A percentile compares a stretch with the other conserved stretches of the same genome.
Evolutionary conservation across 2,888 invertebrate genomes (phyloP).

Genomic region (Clanis bilineata): DNA sequence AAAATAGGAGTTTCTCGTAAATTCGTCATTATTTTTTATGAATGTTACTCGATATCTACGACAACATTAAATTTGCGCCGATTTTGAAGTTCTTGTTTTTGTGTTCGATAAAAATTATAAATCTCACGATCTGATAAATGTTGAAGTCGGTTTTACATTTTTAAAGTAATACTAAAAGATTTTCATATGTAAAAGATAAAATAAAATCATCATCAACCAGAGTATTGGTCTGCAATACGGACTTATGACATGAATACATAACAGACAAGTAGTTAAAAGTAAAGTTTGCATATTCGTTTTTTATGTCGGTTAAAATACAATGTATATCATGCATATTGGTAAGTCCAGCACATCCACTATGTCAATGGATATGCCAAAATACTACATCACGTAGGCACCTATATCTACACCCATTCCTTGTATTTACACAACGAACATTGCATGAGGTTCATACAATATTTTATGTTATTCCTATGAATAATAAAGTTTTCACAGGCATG

Average conservation of each 20-base stretch:
- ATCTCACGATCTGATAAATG: no score
- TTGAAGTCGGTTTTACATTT: no score
- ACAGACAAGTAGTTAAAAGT: not conserved
- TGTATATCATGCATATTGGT: slow-evolving; percentile 28
- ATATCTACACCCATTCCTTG: slow-evolving; percentile 36
- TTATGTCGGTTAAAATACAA: not conserved
- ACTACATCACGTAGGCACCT: slow-evolving; percentile 58
- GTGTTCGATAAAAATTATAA: no score
- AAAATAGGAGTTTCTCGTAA: no score
- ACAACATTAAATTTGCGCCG: no score
- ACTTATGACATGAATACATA: not conserved
- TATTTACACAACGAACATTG: slow-evolving; percentile 12
- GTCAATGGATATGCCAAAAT: slow-evolving; percentile 56
- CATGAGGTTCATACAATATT: not conserved
- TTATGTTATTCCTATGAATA: not conserved
- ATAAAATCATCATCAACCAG: no score
- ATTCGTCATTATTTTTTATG: no score
- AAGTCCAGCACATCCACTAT: slow-evolving; percentile 53
- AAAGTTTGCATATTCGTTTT: not conserved
- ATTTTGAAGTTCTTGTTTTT: no score
- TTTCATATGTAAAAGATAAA: no score
- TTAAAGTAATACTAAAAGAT: no score
- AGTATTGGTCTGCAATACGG: no score
- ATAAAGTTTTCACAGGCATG: slow-evolving; percentile 2
- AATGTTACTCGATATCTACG: no score